Evolutionary conservation across 2,113 vertebrate genomes (phyloP), one percentile per base, ranked within the genome.

Genomic region (Microcebus griseorufus): DNA sequence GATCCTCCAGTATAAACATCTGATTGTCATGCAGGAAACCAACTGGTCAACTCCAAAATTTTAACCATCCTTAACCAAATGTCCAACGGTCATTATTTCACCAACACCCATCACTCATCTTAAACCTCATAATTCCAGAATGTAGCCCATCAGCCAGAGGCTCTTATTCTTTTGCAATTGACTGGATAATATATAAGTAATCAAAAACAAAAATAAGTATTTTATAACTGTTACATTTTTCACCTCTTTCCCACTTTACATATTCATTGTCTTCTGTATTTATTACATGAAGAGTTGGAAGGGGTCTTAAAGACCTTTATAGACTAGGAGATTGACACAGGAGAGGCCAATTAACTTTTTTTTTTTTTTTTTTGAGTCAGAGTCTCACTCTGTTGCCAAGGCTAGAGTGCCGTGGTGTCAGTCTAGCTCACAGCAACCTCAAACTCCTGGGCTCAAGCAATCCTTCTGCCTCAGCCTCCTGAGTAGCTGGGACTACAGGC

Each of bases 51-150:
- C 3, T 13, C 39, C n/a, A 3, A 93, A 88, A 83, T 67, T 89
- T 39, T 69, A 94, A 93, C 20, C 48, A 96, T 16, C 7, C 3
- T 96, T 32, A 95, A 90, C 20, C 55, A 90, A 94, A 72, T 27
- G 11, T 13, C 73, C 25, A 32, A 88, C n/a, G 6, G 25, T 37
- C 18, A 64, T 67, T 37, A 14, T 91, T 79, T 76, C 81, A 87
- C 72, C 75, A 55, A 69, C 32, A 88, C 29, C 62, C 20, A 72
- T 55, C n/a, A 60, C 58, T 96, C 70, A 64, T 65, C 18, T 51
- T 10, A 72, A 29, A 62, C 42, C 53, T 79, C 20, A 73, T 3
- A 60, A 37, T 17, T 87, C 69, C 62, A 73, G 32, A 80, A 80
- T 29, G 25, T 14, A 73, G 37, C 9, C 60, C 75, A 62, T 60